Evolutionary conservation across 2,113 vertebrate species (phyloP), one percentile per base, ranked within the genome.

Genomic region (Dryoscopus gambensis): DNA sequence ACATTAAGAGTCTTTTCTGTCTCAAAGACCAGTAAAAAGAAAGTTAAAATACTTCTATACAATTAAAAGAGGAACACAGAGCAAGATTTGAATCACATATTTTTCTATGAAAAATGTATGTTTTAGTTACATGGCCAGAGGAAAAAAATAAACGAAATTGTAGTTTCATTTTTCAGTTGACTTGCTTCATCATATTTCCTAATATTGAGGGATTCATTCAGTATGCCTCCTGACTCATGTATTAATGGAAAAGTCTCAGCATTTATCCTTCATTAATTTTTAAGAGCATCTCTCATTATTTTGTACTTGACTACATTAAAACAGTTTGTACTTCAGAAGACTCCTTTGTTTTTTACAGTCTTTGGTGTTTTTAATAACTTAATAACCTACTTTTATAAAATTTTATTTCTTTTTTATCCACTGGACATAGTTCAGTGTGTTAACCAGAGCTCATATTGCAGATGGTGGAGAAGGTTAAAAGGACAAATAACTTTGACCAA

Each of bases 221-320:
- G 30, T 63, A 31, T 78, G 47, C 60, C 60, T 80, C 63, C 83
- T 85, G 88, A 88, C 55, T 96, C 75, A 80, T 50, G 33, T 93
- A 50, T 67, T 92, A 92, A 90, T 81, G 59, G 55, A 73, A 80
- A 67, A 92, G 14, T 55, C 56, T 93, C 60, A 31, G 60, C 69
- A 64, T 92, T 92, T 86, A 87, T 46, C 60, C 47, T 39, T 92
- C 91, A 92, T 93, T 90, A 89, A 92, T 93, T 95, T 97, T 95
- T 89, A 81, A 96, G 50, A 92, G 30, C 42, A 55, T 84, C 33
- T 91, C 44, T 86, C 75, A 59, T 77, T 84, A 69, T 74, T 94
- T 88, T 84, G 27, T 88, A 46, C 16, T 90, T 95, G 64, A 12
- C 64, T 90, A 16, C 60, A 83, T 77, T 77, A 39, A 70, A 84